Base-by-base conservation (phyloP, 1,140 invertebrate species). In the Trichogramma pretiosum region DNA sequence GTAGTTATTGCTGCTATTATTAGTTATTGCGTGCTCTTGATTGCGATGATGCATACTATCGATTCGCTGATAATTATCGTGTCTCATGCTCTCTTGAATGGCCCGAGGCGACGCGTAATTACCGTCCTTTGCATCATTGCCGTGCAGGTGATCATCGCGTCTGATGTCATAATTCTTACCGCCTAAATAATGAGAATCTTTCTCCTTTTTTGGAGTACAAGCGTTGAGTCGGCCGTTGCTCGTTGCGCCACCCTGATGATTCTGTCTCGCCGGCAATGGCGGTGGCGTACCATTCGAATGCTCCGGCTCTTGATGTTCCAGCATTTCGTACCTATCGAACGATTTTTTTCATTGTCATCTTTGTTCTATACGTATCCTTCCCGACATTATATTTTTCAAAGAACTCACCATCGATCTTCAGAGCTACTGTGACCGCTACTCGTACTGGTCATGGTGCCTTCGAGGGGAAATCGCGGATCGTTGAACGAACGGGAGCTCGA, bases 401-500 rank as follows among this genome's bases (percentile, higher is more conserved):
- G 48, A 32, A 60, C 61, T 64, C 50, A 75, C 82, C 82, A 84
- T 57, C 78, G 72, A 62, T 83, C 81, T 50, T 82, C 81, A 48
- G 62, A 54, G 48, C 74, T 77, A 26, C 79, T 81, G 61, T 80
- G 77, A n/a, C 78, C 80, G 58, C 75, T 80, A 36, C 78, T 81
- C 33, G 75, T 80, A 61, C 75, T 78, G 7, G 78, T 81, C 64
- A 80, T 67, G 38, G 76, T 78, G 38, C 77, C 77, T 65, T 77
- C 76, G 52, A 69, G 56, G 17, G 68, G 68, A 62, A 75, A 74
- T 53, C 75, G 67, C 19, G 72, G 67, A 68, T 79, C 78, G 61
- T 68, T 76, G 68, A 79, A 82, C 48, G 82, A 82, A 56, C 81
- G 80, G 41, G 79, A 81, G 59, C 82, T 84, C 48, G 80, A 84